Percentiles rank a stretch among this genome's conserved stretches.
Evolutionary conservation across 2,888 invertebrate genomes (phyloP).

Genomic region (Tetheella fluctuosa): DNA sequence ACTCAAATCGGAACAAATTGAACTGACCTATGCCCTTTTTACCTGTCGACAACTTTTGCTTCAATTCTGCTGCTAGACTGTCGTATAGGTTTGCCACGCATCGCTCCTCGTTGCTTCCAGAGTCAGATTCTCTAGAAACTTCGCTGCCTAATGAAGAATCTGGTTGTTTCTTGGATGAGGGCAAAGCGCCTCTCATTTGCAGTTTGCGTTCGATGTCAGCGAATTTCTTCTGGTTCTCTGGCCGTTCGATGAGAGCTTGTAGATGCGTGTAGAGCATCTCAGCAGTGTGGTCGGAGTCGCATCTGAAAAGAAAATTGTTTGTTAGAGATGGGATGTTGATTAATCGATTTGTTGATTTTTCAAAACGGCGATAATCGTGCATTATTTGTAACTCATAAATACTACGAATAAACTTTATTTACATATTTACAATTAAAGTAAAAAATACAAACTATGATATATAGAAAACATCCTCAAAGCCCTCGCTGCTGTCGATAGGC

Average conservation of each 20-base stretch:
- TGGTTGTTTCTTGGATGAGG: conserved; percentile 85
- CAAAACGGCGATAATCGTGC: not conserved
- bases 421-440: too few species aligned
- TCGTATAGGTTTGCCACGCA: conserved; percentile 92
- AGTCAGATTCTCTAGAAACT: conserved; percentile 88
- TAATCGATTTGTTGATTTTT: not conserved
- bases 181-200: conserved; percentile 83
- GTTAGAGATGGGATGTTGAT: not conserved
- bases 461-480: too few species aligned
- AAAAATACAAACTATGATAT: too few species aligned
- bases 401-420: too few species aligned
- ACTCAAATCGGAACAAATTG: conserved; percentile 49
- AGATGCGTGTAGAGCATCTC: conserved; percentile 93
- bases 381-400: not conserved
- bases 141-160: conserved; percentile 91
- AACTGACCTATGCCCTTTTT: conserved; percentile 81
- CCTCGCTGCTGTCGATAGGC: too few species aligned
- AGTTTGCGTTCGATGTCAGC: conserved; percentile 89
- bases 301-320: conserved; percentile 67
- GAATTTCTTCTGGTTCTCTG: conserved; percentile 94
- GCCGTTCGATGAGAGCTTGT: conserved; percentile 90
- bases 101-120: conserved; percentile 88
- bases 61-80: conserved; percentile 95
- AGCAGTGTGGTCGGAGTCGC: conserved; percentile 97
- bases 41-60: conserved; percentile 85